phyloP scores from a whole-genome alignment of 2,888 invertebrate genomes.

The Ashinkailepas kermadecensis region DNA sequence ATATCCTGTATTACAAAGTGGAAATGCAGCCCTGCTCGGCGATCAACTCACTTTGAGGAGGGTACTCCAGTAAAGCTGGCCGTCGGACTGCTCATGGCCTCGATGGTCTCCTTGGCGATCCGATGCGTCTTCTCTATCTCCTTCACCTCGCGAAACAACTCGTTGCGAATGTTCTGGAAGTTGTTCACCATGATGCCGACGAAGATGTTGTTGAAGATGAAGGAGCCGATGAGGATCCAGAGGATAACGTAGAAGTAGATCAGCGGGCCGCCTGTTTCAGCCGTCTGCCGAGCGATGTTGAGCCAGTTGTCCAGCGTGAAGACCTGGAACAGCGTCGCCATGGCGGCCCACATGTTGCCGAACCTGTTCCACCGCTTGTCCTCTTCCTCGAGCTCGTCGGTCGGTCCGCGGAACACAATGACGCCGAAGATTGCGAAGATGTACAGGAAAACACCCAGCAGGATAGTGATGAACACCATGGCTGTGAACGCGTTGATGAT shows the following conservation, averaged over 20 bases:
- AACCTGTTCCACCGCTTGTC: constrained; percentile 17
- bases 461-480: constrained; percentile 30
- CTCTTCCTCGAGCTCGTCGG: neutral
- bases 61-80: too few relatives aligned
- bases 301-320: constrained; percentile 36
- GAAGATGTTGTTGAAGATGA: constrained; percentile 36
- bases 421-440: constrained; percentile 15
- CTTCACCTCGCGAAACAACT: neutral
- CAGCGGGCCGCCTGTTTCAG: constrained; percentile 26
- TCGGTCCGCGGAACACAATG: constrained; percentile 27
- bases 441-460: constrained; percentile 8
- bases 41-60: too few relatives aligned
- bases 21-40: too few relatives aligned
- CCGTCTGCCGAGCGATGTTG: constrained; percentile 30
- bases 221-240: constrained; percentile 35
- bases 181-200: constrained; percentile 36
- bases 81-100: neutral
- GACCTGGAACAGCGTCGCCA: constrained; percentile 35
- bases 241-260: constrained; percentile 31
- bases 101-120: constrained; percentile 2
- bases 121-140: constrained; percentile 1
- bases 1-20: too few relatives aligned
- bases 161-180: constrained; percentile 34
- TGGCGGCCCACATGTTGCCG: constrained; percentile 32
- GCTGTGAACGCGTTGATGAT: constrained; percentile 35